phyloP scores from a whole-genome alignment of 2,113 vertebrate genomes.

The Dasyornis broadbenti region DNA sequence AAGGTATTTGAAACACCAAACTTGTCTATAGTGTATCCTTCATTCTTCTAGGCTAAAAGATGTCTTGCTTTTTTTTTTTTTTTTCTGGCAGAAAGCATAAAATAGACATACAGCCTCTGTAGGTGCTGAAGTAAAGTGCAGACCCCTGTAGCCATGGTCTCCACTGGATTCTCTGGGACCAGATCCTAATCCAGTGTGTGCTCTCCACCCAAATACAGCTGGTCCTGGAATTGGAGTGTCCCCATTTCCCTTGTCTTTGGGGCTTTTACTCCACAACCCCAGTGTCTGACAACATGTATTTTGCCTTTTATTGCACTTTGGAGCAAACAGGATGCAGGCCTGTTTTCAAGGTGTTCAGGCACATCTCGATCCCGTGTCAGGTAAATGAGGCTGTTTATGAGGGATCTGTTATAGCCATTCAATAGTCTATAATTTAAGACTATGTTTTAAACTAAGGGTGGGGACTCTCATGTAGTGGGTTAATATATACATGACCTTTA shows the following conservation, averaged over 20 bases:
- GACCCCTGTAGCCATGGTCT: neutral
- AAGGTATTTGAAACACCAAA: neutral
- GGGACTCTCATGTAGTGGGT: conserved; percentile 37
- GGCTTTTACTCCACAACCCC: neutral
- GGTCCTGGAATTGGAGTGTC: rapidly evolving
- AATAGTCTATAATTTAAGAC: conserved; percentile 52
- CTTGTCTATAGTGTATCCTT: neutral
- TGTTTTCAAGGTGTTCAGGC: neutral
- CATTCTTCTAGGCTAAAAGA: neutral
- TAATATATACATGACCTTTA: conserved; percentile 70
- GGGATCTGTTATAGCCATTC: conserved; percentile 10
- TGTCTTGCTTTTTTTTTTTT: neutral
- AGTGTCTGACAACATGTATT: neutral
- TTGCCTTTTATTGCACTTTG: neutral
- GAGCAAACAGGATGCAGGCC: neutral
- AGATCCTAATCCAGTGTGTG: rapidly evolving
- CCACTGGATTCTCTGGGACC: neutral
- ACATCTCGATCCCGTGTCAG: neutral
- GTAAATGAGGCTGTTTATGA: conserved; percentile 52
- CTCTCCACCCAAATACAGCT: neutral
- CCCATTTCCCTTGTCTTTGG: neutral
- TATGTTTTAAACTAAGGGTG: conserved; percentile 20
- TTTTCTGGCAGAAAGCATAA: neutral
- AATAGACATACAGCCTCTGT: neutral
- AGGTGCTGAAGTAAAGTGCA: neutral